A percentile compares a stretch with the other conserved stretches of the same genome.
phyloP scores from a whole-genome alignment of 2,888 invertebrate species.

The Anarsia innoxiella region DNA sequence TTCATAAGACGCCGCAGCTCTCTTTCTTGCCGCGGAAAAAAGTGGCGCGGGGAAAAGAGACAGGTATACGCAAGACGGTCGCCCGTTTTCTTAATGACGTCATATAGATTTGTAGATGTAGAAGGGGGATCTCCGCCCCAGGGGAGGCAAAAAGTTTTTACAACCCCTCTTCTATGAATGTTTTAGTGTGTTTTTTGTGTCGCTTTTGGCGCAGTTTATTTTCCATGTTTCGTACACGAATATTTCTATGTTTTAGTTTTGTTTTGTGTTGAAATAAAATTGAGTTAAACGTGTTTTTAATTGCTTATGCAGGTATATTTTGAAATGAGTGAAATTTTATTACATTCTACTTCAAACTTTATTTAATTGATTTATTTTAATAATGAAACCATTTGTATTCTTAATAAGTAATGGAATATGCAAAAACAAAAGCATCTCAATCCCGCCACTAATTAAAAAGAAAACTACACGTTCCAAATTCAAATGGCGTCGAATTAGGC shows the following conservation, averaged over 20 bases:
- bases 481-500: slow-evolving; percentile 34
- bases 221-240: slow-evolving; percentile 8
- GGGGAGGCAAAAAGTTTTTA: slow-evolving; percentile 55
- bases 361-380: too few species aligned
- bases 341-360: too few species aligned
- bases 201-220: slow-evolving; percentile 12
- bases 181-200: slow-evolving; percentile 39
- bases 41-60: slow-evolving; percentile 40
- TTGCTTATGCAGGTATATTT: too few species aligned
- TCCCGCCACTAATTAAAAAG: slow-evolving; percentile 34
- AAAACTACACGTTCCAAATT: slow-evolving; percentile 43
- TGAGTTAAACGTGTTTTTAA: too few species aligned
- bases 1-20: slow-evolving; percentile 50
- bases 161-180: slow-evolving; percentile 42
- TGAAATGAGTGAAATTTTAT: too few species aligned
- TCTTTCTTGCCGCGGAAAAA: slow-evolving; percentile 31
- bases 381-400: too few species aligned
- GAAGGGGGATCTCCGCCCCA: slow-evolving; percentile 34
- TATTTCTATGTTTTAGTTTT: background rate
- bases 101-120: slow-evolving; percentile 72
- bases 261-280: too few species aligned
- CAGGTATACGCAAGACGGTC: slow-evolving; percentile 57
- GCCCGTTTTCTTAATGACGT: slow-evolving; percentile 70
- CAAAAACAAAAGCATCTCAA: too few species aligned
- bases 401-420: too few species aligned